Conservation (phyloP, 2,113 vertebrate species). For the Balaenoptera acutorostrata region DNA sequence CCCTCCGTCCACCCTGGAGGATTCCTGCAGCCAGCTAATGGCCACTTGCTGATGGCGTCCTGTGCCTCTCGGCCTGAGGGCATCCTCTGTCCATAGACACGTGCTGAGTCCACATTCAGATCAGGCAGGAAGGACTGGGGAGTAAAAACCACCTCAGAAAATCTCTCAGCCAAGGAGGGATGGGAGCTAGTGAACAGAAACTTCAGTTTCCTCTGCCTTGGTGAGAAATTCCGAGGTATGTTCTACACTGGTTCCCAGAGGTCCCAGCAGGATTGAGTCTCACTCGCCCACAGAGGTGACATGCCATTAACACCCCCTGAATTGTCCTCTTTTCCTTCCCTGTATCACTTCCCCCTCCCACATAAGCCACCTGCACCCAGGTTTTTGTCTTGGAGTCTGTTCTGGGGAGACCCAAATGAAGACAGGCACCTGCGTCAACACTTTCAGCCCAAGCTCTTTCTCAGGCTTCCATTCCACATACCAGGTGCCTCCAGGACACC, state of each 20-base stretch:
- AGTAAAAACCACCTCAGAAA: not conserved
- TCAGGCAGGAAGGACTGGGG: not conserved
- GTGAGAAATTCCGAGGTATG: not conserved
- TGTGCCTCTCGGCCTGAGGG: fast-evolving
- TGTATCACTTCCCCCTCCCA: not conserved
- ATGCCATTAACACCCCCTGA: not conserved
- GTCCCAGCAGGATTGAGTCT: not conserved
- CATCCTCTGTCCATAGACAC: not conserved
- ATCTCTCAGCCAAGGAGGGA: not conserved
- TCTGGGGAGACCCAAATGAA: not conserved
- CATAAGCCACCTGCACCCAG: not conserved
- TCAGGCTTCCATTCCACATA: not conserved
- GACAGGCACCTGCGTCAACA: not conserved
- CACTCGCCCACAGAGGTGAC: not conserved
- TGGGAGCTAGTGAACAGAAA: not conserved
- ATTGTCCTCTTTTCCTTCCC: not conserved
- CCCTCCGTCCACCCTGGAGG: not conserved
- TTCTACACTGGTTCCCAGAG: not conserved
- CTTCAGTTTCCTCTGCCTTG: not conserved
- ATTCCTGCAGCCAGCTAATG: fast-evolving
- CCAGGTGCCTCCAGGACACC: too few species aligned
- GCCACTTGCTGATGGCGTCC: not conserved
- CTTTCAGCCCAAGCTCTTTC: too few species aligned
- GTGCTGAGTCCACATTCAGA: not conserved
- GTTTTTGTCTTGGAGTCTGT: not conserved